Conservation (phyloP, 2,888 invertebrate genomes). For the Cantharis nigra region DNA sequence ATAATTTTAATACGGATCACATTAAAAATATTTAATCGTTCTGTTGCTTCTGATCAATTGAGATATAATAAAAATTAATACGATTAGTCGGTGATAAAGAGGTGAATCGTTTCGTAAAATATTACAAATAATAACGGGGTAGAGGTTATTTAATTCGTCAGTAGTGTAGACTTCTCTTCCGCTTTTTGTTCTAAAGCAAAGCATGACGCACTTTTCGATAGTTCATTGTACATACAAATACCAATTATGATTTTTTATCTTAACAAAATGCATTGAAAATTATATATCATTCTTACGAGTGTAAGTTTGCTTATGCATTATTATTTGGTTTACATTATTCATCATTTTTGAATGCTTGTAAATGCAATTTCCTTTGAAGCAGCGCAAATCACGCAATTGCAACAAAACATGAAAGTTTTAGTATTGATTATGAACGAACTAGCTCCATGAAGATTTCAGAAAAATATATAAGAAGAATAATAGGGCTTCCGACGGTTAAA, state of each 20-base stretch:
- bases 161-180: constrained; percentile 49
- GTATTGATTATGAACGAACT: not conserved
- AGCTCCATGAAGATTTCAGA: not conserved
- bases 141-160: constrained; percentile 47
- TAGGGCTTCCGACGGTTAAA: too few species aligned
- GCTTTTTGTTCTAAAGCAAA: constrained; percentile 52
- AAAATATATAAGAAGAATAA: not conserved
- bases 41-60: constrained; percentile 25
- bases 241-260: constrained; percentile 17
- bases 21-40: constrained; percentile 13
- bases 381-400: not conserved
- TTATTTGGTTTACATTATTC: not conserved
- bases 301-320: not conserved
- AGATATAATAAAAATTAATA: constrained; percentile 20
- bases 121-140: constrained; percentile 51
- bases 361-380: not conserved
- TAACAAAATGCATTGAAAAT: not conserved
- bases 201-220: constrained; percentile 48
- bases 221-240: constrained; percentile 23
- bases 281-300: not conserved
- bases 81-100: constrained; percentile 15
- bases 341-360: not conserved
- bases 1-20: constrained; percentile 10
- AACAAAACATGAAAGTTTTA: not conserved
- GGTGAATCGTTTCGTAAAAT: constrained; percentile 36